Evolutionary conservation across 2,113 vertebrate species (phyloP), one percentile per base, ranked within the genome.

Genomic region (Benitochromis conjunctus): DNA sequence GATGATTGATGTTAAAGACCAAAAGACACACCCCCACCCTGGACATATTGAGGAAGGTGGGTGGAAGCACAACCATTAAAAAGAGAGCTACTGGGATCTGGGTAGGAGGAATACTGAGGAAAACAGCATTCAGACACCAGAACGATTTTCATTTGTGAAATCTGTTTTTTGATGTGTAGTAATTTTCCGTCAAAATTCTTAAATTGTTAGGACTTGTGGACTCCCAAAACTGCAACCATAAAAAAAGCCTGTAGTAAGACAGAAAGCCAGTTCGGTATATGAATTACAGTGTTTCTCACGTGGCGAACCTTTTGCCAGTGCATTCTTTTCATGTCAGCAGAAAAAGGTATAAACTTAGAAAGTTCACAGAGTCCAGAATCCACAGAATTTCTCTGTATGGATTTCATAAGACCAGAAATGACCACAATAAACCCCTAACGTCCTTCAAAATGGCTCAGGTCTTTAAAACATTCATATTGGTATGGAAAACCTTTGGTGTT

Each of bases 321-420:
- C 66, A 66, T 89, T 84, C 71, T 78, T 38, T 81, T 82, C 51
- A 64, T 80, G 87, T 64, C 19, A 6, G 11, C 34, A 51, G 31
- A 86, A 84, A 89, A 31, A 51, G 31, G 36, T 81, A 31, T 91
- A 81, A 85, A 90, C 58, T 84, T 83, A 81, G 79, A 85, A 80
- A 26, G 69, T 57, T 31, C 56, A 80, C 4, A 46, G 18, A 88
- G 79, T 88, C 83, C 79, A 85, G 77, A 19, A 69, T 62, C 41
- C 48, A 34, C 51, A 80, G 80, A 74, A 74, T 48, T n/a, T 81
- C 79, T 84, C 79, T 79, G 56, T 83, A 89, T 89, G 80, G 56
- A 84, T 89, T 85, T 85, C 62, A 85, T 56, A 57, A 80, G 83
- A 91, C 85, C 85, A 90, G 56, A 85, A 90, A 83, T 12, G 48